These are phyloP conservation scores for Petrocephalus sullivani DNA, from an alignment of 2,797 vertebrate species.

Conservation along the genomic window DNA sequence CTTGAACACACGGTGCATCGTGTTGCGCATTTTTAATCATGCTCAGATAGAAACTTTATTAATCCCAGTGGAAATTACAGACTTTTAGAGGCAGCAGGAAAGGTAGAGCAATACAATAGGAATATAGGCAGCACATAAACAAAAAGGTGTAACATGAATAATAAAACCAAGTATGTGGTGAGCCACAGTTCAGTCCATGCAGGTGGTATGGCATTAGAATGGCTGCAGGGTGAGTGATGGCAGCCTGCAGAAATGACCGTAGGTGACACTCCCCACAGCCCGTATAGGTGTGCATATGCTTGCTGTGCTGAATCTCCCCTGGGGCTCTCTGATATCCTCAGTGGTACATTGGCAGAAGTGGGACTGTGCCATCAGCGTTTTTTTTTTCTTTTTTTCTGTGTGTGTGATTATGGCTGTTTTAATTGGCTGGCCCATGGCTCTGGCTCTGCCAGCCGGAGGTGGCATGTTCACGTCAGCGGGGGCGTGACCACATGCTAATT, in stretches of 20 bases:
- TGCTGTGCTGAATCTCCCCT: neutral
- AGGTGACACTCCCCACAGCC: neutral
- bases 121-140: neutral
- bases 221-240: neutral
- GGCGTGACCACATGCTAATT: neutral
- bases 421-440: constrained; percentile 8
- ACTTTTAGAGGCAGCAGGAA: neutral
- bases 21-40: constrained; percentile 28
- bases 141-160: neutral
- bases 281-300: neutral
- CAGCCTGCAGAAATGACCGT: neutral
- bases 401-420: neutral
- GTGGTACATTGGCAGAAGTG: neutral
- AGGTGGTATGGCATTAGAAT: neutral
- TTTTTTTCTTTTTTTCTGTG: neutral
- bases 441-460: neutral
- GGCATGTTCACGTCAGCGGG: neutral
- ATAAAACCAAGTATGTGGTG: neutral
- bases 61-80: neutral
- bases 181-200: neutral
- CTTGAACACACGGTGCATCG: neutral
- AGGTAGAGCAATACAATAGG: neutral
- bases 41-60: neutral
- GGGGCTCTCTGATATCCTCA: neutral
- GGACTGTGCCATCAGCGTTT: too few species aligned